phyloP scores from a whole-genome alignment of 2,888 invertebrate species.

The Hermaeophaga mercurialis region DNA sequence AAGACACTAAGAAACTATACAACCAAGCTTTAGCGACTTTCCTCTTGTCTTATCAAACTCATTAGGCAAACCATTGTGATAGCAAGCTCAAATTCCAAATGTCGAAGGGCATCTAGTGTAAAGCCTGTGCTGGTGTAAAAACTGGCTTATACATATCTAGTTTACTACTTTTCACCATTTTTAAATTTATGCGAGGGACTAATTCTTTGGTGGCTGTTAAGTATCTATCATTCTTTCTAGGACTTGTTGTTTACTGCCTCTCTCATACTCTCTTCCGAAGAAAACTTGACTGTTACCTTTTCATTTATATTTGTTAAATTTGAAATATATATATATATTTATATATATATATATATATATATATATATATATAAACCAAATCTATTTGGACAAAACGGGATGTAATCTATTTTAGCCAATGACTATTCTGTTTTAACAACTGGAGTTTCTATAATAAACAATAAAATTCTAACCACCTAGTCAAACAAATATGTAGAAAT shows the following conservation, averaged over 20 bases:
- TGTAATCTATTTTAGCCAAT: no score
- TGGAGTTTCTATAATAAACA: no score
- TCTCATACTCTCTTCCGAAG: background rate
- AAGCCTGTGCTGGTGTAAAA: constrained; percentile 10
- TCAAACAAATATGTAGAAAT: no score
- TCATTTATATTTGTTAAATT: background rate
- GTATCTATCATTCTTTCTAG: constrained; percentile 2
- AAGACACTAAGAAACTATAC: constrained; percentile 58
- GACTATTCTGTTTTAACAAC: no score
- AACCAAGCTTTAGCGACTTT: constrained; percentile 24
- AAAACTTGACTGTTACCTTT: background rate
- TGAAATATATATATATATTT: background rate
- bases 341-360: no score
- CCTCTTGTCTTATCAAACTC: background rate
- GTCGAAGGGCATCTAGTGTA: constrained; percentile 17
- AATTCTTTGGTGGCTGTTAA: constrained; percentile 19
- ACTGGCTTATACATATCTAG: background rate
- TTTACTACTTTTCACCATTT: constrained; percentile 4
- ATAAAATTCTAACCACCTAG: no score
- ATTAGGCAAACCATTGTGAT: constrained; percentile 9
- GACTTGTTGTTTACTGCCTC: background rate
- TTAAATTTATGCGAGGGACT: constrained; percentile 19
- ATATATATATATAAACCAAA: no score
- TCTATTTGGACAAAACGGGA: no score
- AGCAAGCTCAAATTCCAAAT: constrained; percentile 16